Conservation (phyloP, 2,888 invertebrate species). For the Tachina lurida region DNA sequence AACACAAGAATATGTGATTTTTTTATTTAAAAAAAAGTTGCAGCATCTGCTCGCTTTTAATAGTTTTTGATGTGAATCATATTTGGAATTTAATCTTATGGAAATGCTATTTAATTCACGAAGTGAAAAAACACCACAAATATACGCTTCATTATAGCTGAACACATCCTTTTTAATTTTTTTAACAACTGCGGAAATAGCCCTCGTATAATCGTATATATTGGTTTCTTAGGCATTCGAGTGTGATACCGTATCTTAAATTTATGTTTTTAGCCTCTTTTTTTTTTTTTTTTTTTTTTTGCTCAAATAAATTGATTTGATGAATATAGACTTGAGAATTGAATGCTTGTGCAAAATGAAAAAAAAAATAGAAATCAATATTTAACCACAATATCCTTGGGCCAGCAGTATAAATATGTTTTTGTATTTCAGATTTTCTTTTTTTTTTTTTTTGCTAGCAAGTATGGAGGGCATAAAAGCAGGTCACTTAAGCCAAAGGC, state of each 20-base stretch:
- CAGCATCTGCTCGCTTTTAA: too few species aligned
- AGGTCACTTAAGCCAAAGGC: background rate
- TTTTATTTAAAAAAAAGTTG: too few species aligned
- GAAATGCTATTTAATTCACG: too few species aligned
- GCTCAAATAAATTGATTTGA: conserved; percentile 41
- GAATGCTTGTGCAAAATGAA: background rate
- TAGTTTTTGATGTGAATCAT: too few species aligned
- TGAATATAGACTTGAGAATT: conserved; percentile 21
- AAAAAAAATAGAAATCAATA: background rate
- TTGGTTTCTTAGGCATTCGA: background rate
- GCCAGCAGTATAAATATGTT: background rate
- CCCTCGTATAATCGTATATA: background rate
- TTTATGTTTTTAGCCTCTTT: conserved; percentile 21
- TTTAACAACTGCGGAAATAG: background rate
- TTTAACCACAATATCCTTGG: conserved; percentile 18
- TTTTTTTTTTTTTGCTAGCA: background rate
- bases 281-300: background rate
- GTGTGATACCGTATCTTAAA: conserved; percentile 24
- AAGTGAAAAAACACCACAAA: too few species aligned
- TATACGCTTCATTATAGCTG: background rate
- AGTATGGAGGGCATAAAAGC: conserved; percentile 3
- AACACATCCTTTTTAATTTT: background rate
- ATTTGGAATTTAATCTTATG: too few species aligned
- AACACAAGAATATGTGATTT: too few species aligned
- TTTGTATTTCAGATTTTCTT: background rate